Evolutionary conservation across 2,113 vertebrate species (phyloP).

Genomic region (Limnothrissa miodon): DNA sequence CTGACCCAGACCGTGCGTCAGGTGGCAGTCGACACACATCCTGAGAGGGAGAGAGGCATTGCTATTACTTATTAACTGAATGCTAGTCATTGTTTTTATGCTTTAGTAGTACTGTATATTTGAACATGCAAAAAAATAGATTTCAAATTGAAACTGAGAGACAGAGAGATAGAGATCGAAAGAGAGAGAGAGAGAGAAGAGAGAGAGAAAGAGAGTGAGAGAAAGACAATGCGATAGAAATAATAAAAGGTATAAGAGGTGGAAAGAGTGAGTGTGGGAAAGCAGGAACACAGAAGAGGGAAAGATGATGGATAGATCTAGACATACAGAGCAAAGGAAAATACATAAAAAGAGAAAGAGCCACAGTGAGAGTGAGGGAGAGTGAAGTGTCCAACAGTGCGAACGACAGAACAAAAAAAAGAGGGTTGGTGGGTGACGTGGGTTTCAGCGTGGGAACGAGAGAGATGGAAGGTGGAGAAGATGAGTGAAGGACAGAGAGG

Average conservation of each 20-base stretch:
- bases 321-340: not conserved
- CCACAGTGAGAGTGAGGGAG: not conserved
- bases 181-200: not conserved
- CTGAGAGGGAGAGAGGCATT: constrained; percentile 61
- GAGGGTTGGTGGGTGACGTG: not conserved
- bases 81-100: too few relatives aligned
- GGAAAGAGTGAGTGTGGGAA: not conserved
- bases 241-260: not conserved
- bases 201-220: not conserved
- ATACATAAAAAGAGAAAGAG: not conserved
- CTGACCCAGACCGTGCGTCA: constrained; percentile 73
- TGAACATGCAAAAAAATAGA: too few relatives aligned
- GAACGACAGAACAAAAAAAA: not conserved
- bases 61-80: too few relatives aligned
- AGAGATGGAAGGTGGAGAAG: not conserved
- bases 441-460: not conserved
- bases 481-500: constrained; percentile 3
- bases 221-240: not conserved
- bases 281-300: not conserved
- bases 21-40: constrained; percentile 83
- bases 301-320: too few relatives aligned
- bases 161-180: constrained; percentile 37
- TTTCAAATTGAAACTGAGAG: too few relatives aligned
- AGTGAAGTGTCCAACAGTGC: too few relatives aligned
- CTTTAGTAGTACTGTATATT: too few relatives aligned